A percentile compares a stretch with the other conserved stretches of the same genome.
Conservation (phyloP, 2,797 vertebrate species). For the Spinus pinus region DNA sequence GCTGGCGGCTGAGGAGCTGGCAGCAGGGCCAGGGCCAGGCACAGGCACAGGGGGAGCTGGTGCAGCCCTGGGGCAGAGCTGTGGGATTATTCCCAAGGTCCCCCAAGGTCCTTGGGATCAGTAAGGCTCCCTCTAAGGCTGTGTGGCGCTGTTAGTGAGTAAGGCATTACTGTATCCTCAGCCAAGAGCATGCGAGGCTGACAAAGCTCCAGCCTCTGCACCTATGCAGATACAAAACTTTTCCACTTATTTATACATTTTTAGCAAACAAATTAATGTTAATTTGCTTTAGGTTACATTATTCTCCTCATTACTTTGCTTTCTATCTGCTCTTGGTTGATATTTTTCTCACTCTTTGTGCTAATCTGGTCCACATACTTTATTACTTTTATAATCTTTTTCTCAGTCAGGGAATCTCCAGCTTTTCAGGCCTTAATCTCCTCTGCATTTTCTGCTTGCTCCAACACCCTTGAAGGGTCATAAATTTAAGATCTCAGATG, state of each 20-base stretch:
- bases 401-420: background rate
- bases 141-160: background rate
- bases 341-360: background rate
- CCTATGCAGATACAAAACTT: rapidly evolving
- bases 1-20: background rate
- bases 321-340: background rate
- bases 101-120: background rate
- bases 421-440: background rate
- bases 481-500: background rate
- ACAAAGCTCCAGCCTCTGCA: background rate
- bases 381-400: background rate
- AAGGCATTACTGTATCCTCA: background rate
- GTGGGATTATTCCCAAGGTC: background rate
- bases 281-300: background rate
- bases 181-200: background rate
- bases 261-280: background rate
- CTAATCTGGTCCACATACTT: background rate
- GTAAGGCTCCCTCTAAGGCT: rapidly evolving
- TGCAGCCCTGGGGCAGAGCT: background rate
- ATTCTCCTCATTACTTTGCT: background rate
- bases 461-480: background rate
- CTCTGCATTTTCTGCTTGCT: background rate
- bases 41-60: background rate
- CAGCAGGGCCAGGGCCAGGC: background rate
- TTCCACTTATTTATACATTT: background rate